phyloP scores from a whole-genome alignment of 2,113 vertebrate genomes.

The Ploceus nigricollis region DNA sequence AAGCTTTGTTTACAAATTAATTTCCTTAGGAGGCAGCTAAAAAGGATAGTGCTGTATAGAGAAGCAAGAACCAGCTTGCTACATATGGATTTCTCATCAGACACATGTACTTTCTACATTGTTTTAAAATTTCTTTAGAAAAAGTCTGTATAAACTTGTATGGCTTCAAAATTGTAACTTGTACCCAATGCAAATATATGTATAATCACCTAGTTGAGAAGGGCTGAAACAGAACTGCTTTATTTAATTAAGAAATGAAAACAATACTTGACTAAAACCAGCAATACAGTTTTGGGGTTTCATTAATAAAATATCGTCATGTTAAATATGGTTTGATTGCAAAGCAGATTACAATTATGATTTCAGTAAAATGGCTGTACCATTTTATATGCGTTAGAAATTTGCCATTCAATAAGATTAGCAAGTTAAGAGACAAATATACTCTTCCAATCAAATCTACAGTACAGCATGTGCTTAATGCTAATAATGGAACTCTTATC shows the following conservation, averaged over 20 bases:
- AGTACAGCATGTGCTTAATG: constrained; percentile 13
- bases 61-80: constrained; percentile 96
- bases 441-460: constrained; percentile 37
- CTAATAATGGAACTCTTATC: neutral
- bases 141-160: constrained; percentile 70
- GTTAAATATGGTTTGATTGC: constrained; percentile 35
- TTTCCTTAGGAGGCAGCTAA: neutral
- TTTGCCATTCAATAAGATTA: constrained; percentile 44
- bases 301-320: constrained; percentile 44
- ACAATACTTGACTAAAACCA: constrained; percentile 61
- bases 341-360: constrained; percentile 70
- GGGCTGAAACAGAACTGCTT: constrained; percentile 68
- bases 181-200: constrained; percentile 62
- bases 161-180: constrained; percentile 80
- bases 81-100: constrained; percentile 37
- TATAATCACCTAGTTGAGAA: constrained; percentile 67
- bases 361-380: constrained; percentile 49
- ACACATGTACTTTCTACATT: constrained; percentile 63
- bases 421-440: constrained; percentile 37
- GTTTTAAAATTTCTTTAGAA: constrained; percentile 61
- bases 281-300: constrained; percentile 30
- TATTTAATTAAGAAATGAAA: constrained; percentile 49
- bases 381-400: constrained; percentile 54
- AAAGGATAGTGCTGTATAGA: constrained; percentile 65
- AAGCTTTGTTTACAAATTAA: neutral